Conservation (phyloP, 2,888 invertebrate species). For the Sinodicranocentrus sp. region DNA sequence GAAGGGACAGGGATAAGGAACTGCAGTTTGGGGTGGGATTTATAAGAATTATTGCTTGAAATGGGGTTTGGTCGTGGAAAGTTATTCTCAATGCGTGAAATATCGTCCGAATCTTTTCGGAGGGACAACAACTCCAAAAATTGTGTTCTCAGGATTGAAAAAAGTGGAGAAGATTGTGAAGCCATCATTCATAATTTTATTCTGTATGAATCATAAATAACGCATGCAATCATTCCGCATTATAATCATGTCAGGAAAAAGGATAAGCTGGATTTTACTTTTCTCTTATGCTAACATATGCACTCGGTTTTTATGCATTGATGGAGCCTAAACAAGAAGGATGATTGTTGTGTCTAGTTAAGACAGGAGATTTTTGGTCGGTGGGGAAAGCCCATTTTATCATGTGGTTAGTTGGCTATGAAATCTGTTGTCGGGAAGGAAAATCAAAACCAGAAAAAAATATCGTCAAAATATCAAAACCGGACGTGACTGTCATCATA, state of each 20-base stretch:
- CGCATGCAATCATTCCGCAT: slow-evolving; percentile 19
- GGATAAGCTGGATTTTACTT: not conserved
- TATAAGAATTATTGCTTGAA: not conserved
- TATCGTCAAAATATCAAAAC: slow-evolving; percentile 9
- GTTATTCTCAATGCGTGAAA: slow-evolving; percentile 55
- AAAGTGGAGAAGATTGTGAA: not conserved
- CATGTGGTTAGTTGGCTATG: not conserved
- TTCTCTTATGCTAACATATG: not conserved
- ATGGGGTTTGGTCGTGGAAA: slow-evolving; percentile 17
- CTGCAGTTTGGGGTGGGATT: slow-evolving; percentile 6
- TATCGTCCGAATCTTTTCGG: slow-evolving; percentile 17
- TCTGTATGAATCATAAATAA: slow-evolving; percentile 12
- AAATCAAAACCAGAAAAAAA: not conserved
- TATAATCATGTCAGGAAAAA: not conserved
- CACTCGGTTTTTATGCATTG: not conserved
- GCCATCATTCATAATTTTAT: slow-evolving; percentile 8
- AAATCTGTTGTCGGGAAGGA: not conserved
- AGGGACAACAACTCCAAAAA: slow-evolving; percentile 29
- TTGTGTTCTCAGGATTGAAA: slow-evolving; percentile 15
- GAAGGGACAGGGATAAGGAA: not conserved
- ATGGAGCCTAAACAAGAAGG: not conserved
- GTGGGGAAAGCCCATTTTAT: not conserved
- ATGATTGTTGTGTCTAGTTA: not conserved
- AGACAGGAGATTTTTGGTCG: not conserved
- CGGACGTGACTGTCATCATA: slow-evolving; percentile 24